phyloP scores from a whole-genome alignment of 2,888 invertebrate genomes.

The Sesia apiformis region DNA sequence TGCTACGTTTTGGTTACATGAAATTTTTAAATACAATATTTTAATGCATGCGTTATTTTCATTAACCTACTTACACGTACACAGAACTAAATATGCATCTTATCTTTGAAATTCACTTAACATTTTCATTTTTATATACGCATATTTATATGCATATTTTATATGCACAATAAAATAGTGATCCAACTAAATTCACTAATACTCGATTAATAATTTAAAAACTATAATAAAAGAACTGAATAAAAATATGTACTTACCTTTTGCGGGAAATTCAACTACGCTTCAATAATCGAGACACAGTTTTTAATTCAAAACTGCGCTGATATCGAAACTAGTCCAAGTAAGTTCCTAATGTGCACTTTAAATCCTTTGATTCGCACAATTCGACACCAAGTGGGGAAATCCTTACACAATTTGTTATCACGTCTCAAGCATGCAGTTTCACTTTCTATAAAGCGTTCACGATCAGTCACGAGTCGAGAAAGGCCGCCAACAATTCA shows the following conservation, averaged over 20 bases:
- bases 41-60: too few relatives aligned
- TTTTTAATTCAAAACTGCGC: conserved; percentile 60
- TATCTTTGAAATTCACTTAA: too few relatives aligned
- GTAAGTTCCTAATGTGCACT: conserved; percentile 36
- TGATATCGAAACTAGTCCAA: conserved; percentile 61
- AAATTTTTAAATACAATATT: too few relatives aligned
- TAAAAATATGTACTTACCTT: conserved; percentile 37
- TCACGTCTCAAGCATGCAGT: conserved; percentile 45
- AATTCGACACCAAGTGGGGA: conserved; percentile 39
- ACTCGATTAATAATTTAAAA: too few relatives aligned
- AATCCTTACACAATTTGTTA: conserved; percentile 50
- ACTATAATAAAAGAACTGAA: too few relatives aligned
- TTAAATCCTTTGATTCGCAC: conserved; percentile 43
- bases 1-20: too few relatives aligned
- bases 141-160: too few relatives aligned
- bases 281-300: conserved; percentile 64
- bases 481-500: conserved; percentile 34
- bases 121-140: too few relatives aligned
- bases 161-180: too few relatives aligned
- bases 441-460: conserved; percentile 57
- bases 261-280: conserved; percentile 29
- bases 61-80: too few relatives aligned
- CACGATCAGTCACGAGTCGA: conserved; percentile 45
- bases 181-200: too few relatives aligned
- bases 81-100: too few relatives aligned